Conservation (phyloP, 1,140 invertebrate species). For the Tetragonula clypearis region DNA sequence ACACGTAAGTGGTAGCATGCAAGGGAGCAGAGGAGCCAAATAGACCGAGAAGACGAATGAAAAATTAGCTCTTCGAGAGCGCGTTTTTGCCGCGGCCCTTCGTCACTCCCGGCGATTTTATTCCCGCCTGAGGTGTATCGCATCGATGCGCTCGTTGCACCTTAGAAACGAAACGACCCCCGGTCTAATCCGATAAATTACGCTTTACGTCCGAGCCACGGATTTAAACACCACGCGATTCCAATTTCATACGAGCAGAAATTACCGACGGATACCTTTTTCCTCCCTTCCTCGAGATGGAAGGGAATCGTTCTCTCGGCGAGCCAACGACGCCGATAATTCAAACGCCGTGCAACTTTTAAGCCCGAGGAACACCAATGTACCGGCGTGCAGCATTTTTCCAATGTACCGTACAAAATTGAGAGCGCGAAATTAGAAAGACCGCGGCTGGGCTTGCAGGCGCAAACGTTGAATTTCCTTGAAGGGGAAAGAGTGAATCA, state of each 20-base stretch:
- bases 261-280: not conserved
- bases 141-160: constrained; percentile 69
- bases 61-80: constrained; percentile 74
- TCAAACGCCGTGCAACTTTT: constrained; percentile 7
- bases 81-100: constrained; percentile 70
- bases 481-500: constrained; percentile 24
- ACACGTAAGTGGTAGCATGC: constrained; percentile 75
- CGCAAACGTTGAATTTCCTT: not conserved
- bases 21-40: constrained; percentile 63
- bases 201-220: constrained; percentile 31
- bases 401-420: not conserved
- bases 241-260: constrained; percentile 16
- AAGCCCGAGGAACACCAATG: not conserved
- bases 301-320: not conserved
- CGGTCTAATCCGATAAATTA: constrained; percentile 51
- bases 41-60: constrained; percentile 74
- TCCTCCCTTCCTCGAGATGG: not conserved
- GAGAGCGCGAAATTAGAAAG: constrained; percentile 1
- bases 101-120: constrained; percentile 72
- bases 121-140: constrained; percentile 71
- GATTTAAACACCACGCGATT: constrained; percentile 33
- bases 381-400: not conserved
- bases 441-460: not conserved
- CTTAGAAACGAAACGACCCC: constrained; percentile 32
- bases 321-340: not conserved